Percentiles rank a stretch among this genome's conserved stretches.
Evolutionary conservation across 2,797 vertebrate species (phyloP).

Genomic region (Taeniopygia guttata): DNA sequence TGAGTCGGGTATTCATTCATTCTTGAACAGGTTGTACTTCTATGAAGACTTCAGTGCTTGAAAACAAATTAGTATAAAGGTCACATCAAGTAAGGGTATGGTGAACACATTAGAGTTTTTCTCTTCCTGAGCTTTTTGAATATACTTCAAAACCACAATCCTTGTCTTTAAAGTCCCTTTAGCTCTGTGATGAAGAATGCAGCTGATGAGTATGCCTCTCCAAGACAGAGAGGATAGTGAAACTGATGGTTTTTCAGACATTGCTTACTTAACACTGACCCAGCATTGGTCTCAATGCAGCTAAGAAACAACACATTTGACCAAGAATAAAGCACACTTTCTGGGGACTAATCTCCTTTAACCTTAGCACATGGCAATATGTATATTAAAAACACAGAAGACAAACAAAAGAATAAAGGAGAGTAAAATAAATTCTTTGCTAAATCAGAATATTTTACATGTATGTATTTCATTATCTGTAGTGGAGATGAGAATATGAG

Average conservation of each 20-base stretch:
- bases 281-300: background rate
- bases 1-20: background rate
- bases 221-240: background rate
- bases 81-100: background rate
- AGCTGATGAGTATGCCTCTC: background rate
- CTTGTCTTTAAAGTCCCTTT: background rate
- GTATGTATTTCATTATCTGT: background rate
- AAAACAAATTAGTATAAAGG: background rate
- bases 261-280: background rate
- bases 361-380: background rate
- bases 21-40: background rate
- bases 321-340: background rate
- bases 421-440: background rate
- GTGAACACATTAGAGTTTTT: background rate
- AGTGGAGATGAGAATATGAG: background rate
- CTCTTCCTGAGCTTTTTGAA: background rate
- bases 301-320: background rate
- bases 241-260: background rate
- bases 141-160: background rate
- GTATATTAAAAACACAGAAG: background rate
- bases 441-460: background rate
- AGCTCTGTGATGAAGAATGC: background rate
- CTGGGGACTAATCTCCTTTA: background rate
- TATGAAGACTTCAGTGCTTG: background rate
- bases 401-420: background rate